A percentile compares a stretch with the other conserved stretches of the same genome.
Conservation (phyloP, 2,888 invertebrate species). For the Neuroscelio doddi region DNA sequence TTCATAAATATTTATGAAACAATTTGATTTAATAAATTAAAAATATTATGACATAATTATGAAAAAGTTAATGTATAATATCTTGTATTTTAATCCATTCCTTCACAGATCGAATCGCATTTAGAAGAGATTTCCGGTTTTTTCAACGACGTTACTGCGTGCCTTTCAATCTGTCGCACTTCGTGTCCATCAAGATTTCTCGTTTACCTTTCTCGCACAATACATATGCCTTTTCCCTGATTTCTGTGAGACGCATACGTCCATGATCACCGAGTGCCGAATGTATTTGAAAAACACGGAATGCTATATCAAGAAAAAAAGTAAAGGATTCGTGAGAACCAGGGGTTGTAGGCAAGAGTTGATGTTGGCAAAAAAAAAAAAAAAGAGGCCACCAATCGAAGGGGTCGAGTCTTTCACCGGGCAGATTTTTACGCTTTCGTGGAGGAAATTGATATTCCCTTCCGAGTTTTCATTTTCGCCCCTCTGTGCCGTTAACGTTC, state of each 20-base stretch:
- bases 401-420: conserved; percentile 21
- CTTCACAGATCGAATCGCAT: neutral
- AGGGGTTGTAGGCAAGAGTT: conserved; percentile 64
- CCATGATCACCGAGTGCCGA: conserved; percentile 22
- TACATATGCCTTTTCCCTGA: conserved; percentile 53
- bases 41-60: too few species aligned
- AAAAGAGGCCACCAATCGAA: conserved; percentile 24
- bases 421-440: conserved; percentile 60
- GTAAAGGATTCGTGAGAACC: conserved; percentile 70
- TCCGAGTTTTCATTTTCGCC: conserved; percentile 16
- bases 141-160: conserved; percentile 39
- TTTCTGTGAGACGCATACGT: conserved; percentile 40
- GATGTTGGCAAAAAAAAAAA: conserved; percentile 56
- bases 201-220: conserved; percentile 35
- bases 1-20: too few species aligned
- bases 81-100: too few species aligned
- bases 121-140: conserved; percentile 1
- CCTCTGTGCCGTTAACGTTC: conserved; percentile 8
- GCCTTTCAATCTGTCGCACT: too few species aligned
- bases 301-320: conserved; percentile 60
- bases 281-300: conserved; percentile 45
- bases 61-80: too few species aligned
- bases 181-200: conserved; percentile 65
- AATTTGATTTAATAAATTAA: too few species aligned
- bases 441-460: conserved; percentile 44